Evolutionary conservation across 1,140 invertebrate genomes (phyloP), one percentile per base, ranked within the genome.

Genomic region (Andrena cerasifolii): DNA sequence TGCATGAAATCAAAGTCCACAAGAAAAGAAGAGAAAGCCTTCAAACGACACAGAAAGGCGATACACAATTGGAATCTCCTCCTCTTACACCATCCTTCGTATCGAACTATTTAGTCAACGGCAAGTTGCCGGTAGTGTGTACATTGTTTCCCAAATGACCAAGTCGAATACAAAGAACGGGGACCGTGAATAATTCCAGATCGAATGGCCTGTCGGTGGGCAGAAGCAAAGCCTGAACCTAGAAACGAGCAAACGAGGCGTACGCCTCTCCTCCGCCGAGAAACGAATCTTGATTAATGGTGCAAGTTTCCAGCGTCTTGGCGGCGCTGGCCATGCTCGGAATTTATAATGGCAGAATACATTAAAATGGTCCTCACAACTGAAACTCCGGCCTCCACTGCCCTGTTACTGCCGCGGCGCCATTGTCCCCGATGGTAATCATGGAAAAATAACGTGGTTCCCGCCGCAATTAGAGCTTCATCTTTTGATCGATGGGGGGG

Each of bases 271-370:
- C 21, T 33, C 54, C 31, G 21, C 40, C 45, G 78, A 84, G 82
- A 89, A 86, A 90, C 85, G 88, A 89, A 90, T 89, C 87, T 89
- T 91, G 90, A 91, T 91, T 91, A 91, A 91, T 91, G 88, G 89
- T 80, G 82, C 86, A 90, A 91, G 84, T 90, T 91, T 88, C 80
- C 80, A 82, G 49, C 72, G 80, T 78, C 80, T 59, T 78, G 62
- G 58, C 68, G 67, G 58, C 67, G 28, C 45, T 61, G 77, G 62
- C 86, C 83, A 81, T 86, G 90, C 77, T 85, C 56, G 63, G 90
- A 91, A 91, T 91, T 86, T 86, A 86, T 91, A 91, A 91, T 89
- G 86, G 61, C 68, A 45, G 70, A 75, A 86, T 78, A 84, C 84
- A 90, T 91, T 90, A 90, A 90, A 89, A 91, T 91, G 86, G 90